These are phyloP conservation scores for Emydocephalus ijimae DNA, from an alignment of 2,113 vertebrate genomes.

Conservation along the genomic window DNA sequence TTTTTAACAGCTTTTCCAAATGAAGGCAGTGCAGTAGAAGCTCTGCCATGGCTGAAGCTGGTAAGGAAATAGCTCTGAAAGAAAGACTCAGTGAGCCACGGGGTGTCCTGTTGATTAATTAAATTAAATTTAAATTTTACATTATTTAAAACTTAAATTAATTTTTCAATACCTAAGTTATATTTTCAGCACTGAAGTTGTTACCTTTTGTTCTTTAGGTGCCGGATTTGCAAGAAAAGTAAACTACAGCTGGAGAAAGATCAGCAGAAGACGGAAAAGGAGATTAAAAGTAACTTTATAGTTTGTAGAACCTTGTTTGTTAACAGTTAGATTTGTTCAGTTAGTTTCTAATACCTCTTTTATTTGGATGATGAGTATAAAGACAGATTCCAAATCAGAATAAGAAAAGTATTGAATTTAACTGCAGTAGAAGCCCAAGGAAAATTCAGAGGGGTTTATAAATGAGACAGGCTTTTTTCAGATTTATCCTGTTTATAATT, in stretches of 20 bases:
- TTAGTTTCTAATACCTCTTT: background rate
- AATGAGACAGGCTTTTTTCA: background rate
- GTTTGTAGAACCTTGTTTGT: background rate
- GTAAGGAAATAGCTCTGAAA: background rate
- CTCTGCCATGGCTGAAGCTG: background rate
- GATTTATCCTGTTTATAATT: background rate
- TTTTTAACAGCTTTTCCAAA: background rate
- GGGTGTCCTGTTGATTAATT: background rate
- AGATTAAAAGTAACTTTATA: conserved; percentile 57
- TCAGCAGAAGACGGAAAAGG: conserved; percentile 54
- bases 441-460: conserved; percentile 10
- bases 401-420: background rate
- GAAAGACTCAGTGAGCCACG: background rate
- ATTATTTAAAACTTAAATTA: background rate
- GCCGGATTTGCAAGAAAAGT: conserved; percentile 70
- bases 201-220: conserved; percentile 61
- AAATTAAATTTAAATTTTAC: background rate
- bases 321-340: background rate
- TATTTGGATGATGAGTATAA: background rate
- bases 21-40: background rate
- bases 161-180: background rate
- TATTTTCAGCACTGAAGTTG: background rate
- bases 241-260: conserved; percentile 63
- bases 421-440: background rate
- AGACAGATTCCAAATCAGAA: background rate